Conservation (phyloP, 2,797 vertebrate genomes). For the Sebastes trivittatus region DNA sequence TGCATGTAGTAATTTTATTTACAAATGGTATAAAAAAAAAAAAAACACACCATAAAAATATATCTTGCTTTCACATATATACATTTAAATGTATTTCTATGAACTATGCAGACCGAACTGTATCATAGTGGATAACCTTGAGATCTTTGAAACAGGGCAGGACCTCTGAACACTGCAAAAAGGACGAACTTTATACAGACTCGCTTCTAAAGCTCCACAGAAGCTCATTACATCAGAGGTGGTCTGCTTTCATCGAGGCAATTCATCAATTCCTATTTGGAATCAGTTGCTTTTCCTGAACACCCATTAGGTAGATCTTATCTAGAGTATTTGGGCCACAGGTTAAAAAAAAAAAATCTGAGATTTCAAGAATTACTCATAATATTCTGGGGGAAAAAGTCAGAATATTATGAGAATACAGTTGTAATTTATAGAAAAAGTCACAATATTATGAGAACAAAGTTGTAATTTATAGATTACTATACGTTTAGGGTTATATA, state of each 20-base stretch:
- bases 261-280: constrained; percentile 68
- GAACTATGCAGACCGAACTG: constrained; percentile 37
- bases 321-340: constrained; percentile 7
- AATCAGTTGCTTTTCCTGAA: constrained; percentile 63
- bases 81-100: constrained; percentile 62
- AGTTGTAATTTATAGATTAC: not conserved
- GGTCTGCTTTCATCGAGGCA: constrained; percentile 52
- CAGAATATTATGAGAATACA: not conserved
- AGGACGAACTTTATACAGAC: constrained; percentile 51
- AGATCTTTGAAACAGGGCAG: constrained; percentile 39
- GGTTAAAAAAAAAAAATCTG: not conserved
- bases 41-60: constrained; percentile 75
- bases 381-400: not conserved
- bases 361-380: not conserved
- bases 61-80: constrained; percentile 75
- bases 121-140: constrained; percentile 64
- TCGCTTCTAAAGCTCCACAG: constrained; percentile 71
- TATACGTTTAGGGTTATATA: no score
- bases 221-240: constrained; percentile 67
- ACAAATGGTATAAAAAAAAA: constrained; percentile 71
- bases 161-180: constrained; percentile 34
- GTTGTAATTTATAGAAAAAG: not conserved
- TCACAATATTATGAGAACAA: not conserved
- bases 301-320: constrained; percentile 42
- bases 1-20: constrained; percentile 72